Base-by-base conservation (phyloP, 2,888 invertebrate species). In the Nasonia oneida region DNA sequence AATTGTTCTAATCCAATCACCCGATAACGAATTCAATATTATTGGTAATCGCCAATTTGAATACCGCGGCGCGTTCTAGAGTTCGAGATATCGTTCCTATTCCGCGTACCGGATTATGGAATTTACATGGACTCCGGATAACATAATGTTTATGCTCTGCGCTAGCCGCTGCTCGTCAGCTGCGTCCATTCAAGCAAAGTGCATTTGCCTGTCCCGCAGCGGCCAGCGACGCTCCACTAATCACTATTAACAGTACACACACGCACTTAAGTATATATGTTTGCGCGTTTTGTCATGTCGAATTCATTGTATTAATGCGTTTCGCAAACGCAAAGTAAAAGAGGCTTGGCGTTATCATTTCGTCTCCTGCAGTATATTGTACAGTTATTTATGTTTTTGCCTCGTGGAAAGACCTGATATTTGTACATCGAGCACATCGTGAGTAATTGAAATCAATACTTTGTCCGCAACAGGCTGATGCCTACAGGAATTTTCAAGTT, bases 301-400 rank as follows among this genome's bases (percentile, higher is more conserved):
- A 67, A 33, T 67, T 29, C 2, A 33, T 61, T 33, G 67, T 67
- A 3, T 67, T 67, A 33, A 23, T 33, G 67, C 33, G 10, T 67
- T 67, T 67, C 29, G 29, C 67, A 29, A 29, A 67, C 29, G 29
- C 67, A 29, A 29, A 67, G 8, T 29, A 67, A 14, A 33, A 67
- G 23, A 67, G 33, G 33, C 67, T 67, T 67, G 29, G 67, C 67
- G 29, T 67, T 67, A 67, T 67, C 67, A 4, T 33, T 67, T 29
- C 10, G 57, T 2, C n/a, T 61, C 57, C 23, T 12, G 12, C 1
- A 67, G 64, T 23, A 61, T 33, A 67, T 29, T 29, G 29, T 12
- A 53, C 37, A 15, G 53, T 70, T 37, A 79, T 79, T 79, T 79
- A 79, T 79, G 67, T 70, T 79, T 79, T 23, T 14, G 5, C 37